These are phyloP conservation scores for Sylvia borin DNA, from an alignment of 2,797 vertebrate genomes.

Conservation along the genomic window DNA sequence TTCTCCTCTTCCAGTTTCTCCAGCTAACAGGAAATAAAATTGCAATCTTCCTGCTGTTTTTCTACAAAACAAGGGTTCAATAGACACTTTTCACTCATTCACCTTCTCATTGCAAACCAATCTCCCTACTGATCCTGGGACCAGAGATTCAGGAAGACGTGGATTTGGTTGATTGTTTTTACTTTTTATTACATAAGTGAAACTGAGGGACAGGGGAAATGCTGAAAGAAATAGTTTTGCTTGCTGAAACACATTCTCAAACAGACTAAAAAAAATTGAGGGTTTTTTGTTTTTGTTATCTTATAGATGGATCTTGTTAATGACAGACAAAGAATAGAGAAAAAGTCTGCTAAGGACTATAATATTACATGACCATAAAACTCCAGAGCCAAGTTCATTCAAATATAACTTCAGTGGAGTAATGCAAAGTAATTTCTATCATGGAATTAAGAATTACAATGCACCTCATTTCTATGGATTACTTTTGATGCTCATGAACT, in stretches of 20 bases:
- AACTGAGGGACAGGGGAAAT: background rate
- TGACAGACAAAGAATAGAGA: background rate
- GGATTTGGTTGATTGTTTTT: background rate
- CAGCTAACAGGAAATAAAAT: background rate
- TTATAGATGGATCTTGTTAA: background rate
- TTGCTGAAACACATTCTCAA: background rate
- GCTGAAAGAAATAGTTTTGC: background rate
- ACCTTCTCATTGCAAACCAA: background rate
- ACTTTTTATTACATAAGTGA: background rate
- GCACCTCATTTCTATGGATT: background rate
- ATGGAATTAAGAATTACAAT: background rate
- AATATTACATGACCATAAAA: background rate
- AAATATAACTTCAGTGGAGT: background rate
- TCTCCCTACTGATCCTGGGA: background rate
- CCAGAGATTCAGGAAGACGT: background rate
- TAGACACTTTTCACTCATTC: background rate
- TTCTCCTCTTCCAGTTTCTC: background rate
- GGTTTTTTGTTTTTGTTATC: background rate
- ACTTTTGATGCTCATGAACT: background rate
- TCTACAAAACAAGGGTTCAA: background rate
- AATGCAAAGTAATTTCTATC: background rate
- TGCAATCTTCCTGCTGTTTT: background rate
- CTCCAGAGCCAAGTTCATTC: background rate
- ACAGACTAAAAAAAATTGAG: background rate
- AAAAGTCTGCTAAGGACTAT: background rate